A percentile compares a stretch with the other conserved stretches of the same genome.
phyloP scores from a whole-genome alignment of 2,888 invertebrate species.

The Alitta virens region DNA sequence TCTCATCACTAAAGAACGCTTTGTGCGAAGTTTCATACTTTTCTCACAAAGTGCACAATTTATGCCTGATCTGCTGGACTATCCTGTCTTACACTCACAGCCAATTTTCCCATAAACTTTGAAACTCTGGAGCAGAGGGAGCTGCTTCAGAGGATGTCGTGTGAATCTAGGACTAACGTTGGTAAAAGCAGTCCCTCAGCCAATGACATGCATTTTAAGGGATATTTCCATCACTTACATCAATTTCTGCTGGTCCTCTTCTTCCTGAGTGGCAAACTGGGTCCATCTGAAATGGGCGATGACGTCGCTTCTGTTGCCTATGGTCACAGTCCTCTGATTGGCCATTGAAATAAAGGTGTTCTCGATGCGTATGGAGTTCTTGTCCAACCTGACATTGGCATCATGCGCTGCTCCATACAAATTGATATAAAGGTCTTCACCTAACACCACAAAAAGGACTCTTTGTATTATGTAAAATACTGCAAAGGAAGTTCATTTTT shows the following conservation, averaged over 20 bases:
- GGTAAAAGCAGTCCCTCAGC: too few species aligned
- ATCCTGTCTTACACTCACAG: too few species aligned
- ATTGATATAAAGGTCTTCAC: conserved; percentile 51
- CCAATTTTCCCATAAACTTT: too few species aligned
- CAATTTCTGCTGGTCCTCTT: conserved; percentile 44
- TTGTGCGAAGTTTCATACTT: not conserved
- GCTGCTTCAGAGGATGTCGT: too few species aligned
- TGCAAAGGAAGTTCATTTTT: too few species aligned
- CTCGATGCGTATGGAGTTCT: conserved; percentile 53
- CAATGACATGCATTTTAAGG: too few species aligned
- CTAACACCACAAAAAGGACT: conserved; percentile 29
- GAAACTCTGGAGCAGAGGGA: too few species aligned
- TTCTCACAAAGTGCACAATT: too few species aligned
- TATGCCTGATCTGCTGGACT: too few species aligned
- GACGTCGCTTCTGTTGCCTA: conserved; percentile 53
- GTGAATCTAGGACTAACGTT: too few species aligned
- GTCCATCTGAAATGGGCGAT: conserved; percentile 56
- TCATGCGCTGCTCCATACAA: conserved; percentile 55
- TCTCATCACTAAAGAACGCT: not conserved
- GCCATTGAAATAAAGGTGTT: conserved; percentile 57
- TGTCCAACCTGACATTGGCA: conserved; percentile 54
- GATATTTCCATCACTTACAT: conserved; percentile 13
- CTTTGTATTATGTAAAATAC: too few species aligned
- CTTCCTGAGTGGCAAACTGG: conserved; percentile 51
- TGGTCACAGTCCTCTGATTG: conserved; percentile 52